Evolutionary conservation across 2,113 vertebrate species (phyloP), one percentile per base, ranked within the genome.

Genomic region (Brienomyrus brachyistius): DNA sequence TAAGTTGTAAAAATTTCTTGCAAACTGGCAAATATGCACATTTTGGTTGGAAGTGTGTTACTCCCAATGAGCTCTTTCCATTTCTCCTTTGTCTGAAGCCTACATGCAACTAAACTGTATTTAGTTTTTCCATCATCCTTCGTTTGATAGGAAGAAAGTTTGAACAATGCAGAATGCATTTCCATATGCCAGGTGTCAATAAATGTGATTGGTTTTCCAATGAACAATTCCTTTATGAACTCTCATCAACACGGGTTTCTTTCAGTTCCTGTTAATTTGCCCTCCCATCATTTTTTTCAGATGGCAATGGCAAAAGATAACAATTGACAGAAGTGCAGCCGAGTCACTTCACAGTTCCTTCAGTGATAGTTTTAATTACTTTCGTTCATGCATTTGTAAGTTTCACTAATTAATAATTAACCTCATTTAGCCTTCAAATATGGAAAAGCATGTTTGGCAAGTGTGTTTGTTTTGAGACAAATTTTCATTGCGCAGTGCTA

Each of bases 331-430:
- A 23, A 89, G 52, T 89, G 80, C 19, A 47, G 47, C 56, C 43
- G 45, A 50, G 40, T 23, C 92, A 92, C 90, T 92, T 83, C 56
- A 27, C 21, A 62, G 77, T 82, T 82, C 91, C 91, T 89, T 92
- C 87, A 59, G 7, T 89, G 89, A 47, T 88, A 66, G 90, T 91
- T 90, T 94, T 95, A 95, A 95, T 95, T 94, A 94, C 90, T 91
- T 91, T 91, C 88, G 86, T 94, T 95, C 94, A 94, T 94, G 92
- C 94, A 92, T 93, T 95, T 95, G 93, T 93, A 94, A 93, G 92
- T 94, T 94, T 92, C 93, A 91, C 92, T 94, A 90, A 86, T 90
- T 91, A 91, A 89, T 92, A 95, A 95, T 95, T 96, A 96, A 95
- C 95, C 95, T 94, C 94, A 92, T 92, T 95, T 95, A 94, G 92